Evolutionary conservation across 2,113 vertebrate species (phyloP).

Genomic region (Ptilorrhoa leucosticta): DNA sequence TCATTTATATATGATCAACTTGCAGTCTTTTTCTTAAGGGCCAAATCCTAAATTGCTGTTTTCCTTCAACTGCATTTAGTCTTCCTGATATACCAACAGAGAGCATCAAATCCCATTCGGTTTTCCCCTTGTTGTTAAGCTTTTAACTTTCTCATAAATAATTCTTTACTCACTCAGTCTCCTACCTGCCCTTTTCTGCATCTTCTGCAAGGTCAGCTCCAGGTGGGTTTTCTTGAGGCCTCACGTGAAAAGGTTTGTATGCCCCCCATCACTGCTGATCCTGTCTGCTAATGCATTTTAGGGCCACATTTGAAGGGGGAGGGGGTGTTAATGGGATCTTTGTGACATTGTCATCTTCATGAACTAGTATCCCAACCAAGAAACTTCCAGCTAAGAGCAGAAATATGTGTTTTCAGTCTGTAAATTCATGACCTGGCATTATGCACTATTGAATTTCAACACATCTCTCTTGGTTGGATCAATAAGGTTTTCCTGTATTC

Average conservation of each 20-base stretch:
- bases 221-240: background rate
- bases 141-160: background rate
- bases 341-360: background rate
- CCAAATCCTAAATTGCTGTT: background rate
- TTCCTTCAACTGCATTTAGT: background rate
- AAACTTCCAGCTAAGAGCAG: background rate
- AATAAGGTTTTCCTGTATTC: background rate
- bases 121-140: background rate
- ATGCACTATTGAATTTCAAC: background rate
- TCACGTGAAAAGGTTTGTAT: background rate
- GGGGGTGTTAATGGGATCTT: background rate
- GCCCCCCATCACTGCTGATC: background rate
- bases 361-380: background rate
- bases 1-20: background rate
- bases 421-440: background rate
- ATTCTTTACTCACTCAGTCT: background rate
- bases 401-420: background rate
- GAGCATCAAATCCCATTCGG: accelerated
- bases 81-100: background rate
- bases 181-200: background rate
- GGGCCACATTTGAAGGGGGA: background rate
- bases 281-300: background rate
- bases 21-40: background rate
- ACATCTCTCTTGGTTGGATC: background rate
- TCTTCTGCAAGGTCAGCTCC: background rate